Conservation (phyloP, 2,888 invertebrate genomes). For the Lacanobia oleracea region DNA sequence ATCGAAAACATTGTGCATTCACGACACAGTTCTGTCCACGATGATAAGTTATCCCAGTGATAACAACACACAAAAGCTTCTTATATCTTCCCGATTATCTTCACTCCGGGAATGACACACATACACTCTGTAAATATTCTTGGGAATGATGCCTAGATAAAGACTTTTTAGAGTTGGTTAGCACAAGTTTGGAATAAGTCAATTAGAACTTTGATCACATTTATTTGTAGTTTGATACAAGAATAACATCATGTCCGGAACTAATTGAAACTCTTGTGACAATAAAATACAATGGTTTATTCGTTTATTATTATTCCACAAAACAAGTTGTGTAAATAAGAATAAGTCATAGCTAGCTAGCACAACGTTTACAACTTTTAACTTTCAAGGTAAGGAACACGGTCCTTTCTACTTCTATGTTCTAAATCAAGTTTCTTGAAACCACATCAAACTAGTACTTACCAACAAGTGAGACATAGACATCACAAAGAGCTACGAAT, state of each 20-base stretch:
- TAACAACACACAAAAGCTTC: conserved; percentile 52
- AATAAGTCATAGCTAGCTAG: conserved; percentile 24
- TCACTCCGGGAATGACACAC: conserved; percentile 15
- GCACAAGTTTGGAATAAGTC: neutral
- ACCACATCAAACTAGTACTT: conserved; percentile 9
- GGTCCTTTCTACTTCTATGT: conserved; percentile 61
- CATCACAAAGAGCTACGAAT: conserved; percentile 26
- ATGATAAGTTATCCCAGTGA: conserved; percentile 49
- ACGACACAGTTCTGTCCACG: conserved; percentile 25
- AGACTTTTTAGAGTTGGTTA: conserved; percentile 3
- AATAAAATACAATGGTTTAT: neutral
- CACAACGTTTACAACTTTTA: conserved; percentile 55
- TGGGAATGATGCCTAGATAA: conserved; percentile 25
- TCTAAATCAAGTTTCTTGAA: conserved; percentile 16
- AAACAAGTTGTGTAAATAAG: conserved; percentile 56
- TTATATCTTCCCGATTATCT: conserved; percentile 56
- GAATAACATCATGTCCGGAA: neutral
- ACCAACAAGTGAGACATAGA: conserved; percentile 12
- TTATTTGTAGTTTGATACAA: neutral
- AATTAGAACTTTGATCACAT: neutral
- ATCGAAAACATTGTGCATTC: neutral
- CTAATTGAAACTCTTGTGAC: neutral
- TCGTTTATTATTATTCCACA: conserved; percentile 15
- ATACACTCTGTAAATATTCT: conserved; percentile 31
- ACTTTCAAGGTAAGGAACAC: conserved; percentile 66